phyloP scores from a whole-genome alignment of 2,888 invertebrate species.

The Drosophila ustulata region DNA sequence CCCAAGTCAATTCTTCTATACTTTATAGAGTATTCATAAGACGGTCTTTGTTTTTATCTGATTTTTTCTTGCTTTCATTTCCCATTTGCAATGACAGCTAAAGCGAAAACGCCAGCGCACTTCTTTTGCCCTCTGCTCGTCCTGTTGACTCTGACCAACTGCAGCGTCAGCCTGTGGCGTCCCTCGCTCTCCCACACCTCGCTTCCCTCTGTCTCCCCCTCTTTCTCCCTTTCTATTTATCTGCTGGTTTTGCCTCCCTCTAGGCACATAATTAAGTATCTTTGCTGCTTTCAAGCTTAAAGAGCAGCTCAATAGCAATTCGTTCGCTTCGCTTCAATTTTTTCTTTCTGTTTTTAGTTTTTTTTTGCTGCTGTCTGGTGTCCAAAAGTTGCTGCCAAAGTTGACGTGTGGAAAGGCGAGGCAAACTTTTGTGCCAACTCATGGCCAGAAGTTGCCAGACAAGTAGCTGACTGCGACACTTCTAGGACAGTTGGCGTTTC shows the following conservation, averaged over 20 bases:
- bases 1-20: too few species aligned
- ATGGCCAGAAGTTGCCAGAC: constrained; percentile 54
- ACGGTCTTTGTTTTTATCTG: neutral
- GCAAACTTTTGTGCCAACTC: constrained; percentile 54
- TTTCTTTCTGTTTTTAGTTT: neutral
- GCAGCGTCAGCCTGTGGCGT: neutral
- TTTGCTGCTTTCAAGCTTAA: constrained; percentile 23
- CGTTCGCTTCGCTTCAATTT: neutral
- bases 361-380: constrained; percentile 16
- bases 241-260: neutral
- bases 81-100: constrained; percentile 47
- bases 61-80: constrained; percentile 29
- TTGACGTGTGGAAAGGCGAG: constrained; percentile 54
- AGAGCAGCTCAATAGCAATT: constrained; percentile 17
- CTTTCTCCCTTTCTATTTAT: neutral
- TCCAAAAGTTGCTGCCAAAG: constrained; percentile 45
- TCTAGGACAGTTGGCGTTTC: constrained; percentile 16
- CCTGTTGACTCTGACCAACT: constrained; percentile 16
- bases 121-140: constrained; percentile 5
- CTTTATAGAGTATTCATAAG: neutral
- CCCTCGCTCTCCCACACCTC: neutral
- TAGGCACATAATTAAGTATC: constrained; percentile 53
- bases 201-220: neutral
- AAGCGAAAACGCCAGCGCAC: constrained; percentile 16
- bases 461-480: constrained; percentile 47